phyloP scores from a whole-genome alignment of 2,113 vertebrate genomes.

The Azemiops feae region DNA sequence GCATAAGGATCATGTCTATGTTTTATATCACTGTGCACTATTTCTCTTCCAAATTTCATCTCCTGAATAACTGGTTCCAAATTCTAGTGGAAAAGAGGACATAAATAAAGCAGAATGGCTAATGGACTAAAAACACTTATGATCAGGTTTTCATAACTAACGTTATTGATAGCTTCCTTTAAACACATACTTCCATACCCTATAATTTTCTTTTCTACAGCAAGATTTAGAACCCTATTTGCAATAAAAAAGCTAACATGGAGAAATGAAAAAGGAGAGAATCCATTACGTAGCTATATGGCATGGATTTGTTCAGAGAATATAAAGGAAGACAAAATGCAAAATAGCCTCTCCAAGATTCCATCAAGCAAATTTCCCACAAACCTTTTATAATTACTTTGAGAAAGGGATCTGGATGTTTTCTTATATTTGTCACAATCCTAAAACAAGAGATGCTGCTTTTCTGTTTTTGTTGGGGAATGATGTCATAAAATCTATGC shows the following conservation, averaged over 20 bases:
- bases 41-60: slow-evolving; percentile 67
- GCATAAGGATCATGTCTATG: slow-evolving; percentile 58
- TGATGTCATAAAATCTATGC: not conserved
- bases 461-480: not conserved
- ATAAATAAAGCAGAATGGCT: slow-evolving; percentile 77
- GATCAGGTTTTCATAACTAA: slow-evolving; percentile 77
- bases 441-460: slow-evolving; percentile 4
- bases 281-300: slow-evolving; percentile 47
- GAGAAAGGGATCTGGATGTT: not conserved
- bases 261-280: slow-evolving; percentile 62
- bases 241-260: slow-evolving; percentile 71
- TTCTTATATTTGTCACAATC: not conserved
- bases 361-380: not conserved
- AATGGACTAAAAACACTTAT: slow-evolving; percentile 78
- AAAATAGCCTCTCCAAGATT: not conserved
- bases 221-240: slow-evolving; percentile 78
- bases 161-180: slow-evolving; percentile 72
- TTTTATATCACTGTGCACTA: slow-evolving; percentile 64
- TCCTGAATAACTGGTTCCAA: slow-evolving; percentile 69
- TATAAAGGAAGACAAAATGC: slow-evolving; percentile 42
- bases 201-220: slow-evolving; percentile 72
- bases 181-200: slow-evolving; percentile 48
- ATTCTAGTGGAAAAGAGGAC: slow-evolving; percentile 66
- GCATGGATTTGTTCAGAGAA: slow-evolving; percentile 40
- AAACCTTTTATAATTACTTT: not conserved